Conservation (phyloP, 1,140 invertebrate species). For the Mizuhopecten yessoensis region DNA sequence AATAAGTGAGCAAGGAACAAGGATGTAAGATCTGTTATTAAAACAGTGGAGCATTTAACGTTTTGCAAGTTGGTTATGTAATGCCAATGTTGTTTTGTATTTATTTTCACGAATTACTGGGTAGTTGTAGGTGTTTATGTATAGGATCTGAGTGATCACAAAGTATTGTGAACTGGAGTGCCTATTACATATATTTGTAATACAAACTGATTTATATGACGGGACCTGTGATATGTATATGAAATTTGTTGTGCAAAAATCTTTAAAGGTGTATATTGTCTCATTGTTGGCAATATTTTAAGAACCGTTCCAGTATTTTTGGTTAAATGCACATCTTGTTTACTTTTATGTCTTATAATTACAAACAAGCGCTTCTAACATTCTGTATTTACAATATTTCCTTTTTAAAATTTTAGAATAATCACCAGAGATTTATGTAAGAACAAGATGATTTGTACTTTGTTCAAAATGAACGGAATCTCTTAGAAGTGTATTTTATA, state of each 20-base stretch:
- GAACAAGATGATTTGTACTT: too few relatives aligned
- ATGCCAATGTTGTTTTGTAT: conserved; percentile 34
- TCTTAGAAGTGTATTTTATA: not conserved
- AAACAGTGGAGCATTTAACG: not conserved
- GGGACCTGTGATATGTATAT: not conserved
- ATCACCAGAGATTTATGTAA: too few relatives aligned
- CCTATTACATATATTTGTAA: not conserved
- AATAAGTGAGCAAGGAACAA: too few relatives aligned
- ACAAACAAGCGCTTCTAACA: not conserved
- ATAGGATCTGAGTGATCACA: not conserved
- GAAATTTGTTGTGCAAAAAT: conserved; percentile 1
- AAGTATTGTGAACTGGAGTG: not conserved
- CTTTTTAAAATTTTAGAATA: too few relatives aligned
- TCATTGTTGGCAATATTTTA: not conserved
- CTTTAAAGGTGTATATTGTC: not conserved
- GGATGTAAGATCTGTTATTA: too few relatives aligned
- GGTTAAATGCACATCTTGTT: not conserved
- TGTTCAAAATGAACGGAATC: not conserved
- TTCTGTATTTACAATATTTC: not conserved
- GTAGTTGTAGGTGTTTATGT: not conserved
- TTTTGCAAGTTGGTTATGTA: not conserved
- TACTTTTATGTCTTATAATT: not conserved
- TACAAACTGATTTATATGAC: not conserved
- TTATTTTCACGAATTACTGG: not conserved
- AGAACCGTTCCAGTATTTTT: not conserved